Evolutionary conservation across 2,888 invertebrate genomes (phyloP).

Genomic region (Drosophila dives): DNA sequence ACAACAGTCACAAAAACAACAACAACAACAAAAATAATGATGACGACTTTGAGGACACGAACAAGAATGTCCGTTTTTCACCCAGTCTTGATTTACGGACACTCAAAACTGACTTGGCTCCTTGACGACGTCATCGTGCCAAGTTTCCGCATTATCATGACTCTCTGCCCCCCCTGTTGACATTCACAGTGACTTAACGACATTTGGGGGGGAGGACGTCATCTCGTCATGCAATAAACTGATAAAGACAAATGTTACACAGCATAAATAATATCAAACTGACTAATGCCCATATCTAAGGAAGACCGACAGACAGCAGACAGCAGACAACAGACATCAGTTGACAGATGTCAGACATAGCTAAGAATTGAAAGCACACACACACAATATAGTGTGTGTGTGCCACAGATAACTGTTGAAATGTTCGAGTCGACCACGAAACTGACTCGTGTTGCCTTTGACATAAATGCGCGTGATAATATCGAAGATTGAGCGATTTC

Average conservation of each 20-base stretch:
- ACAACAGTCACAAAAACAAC: not conserved
- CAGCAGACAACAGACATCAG: not conserved
- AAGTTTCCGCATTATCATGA: not conserved
- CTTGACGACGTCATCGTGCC: not conserved
- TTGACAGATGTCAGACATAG: not conserved
- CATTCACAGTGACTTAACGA: not conserved
- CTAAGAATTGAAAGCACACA: not conserved
- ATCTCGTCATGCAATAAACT: constrained; percentile 17
- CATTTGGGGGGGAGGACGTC: constrained; percentile 28
- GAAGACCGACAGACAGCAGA: constrained; percentile 2
- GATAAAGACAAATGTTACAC: constrained; percentile 32
- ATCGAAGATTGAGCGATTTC: not conserved
- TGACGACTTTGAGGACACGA: constrained; percentile 27
- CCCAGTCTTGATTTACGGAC: constrained; percentile 37
- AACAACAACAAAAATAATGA: constrained; percentile 13
- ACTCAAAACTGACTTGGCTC: not conserved
- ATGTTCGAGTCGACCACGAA: not conserved
- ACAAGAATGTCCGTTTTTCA: constrained; percentile 5
- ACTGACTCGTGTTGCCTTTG: not conserved
- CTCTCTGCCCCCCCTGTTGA: not conserved
- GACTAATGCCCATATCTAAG: constrained; percentile 40
- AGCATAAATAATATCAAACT: constrained; percentile 18
- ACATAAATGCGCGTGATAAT: constrained; percentile 1
- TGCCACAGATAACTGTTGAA: not conserved
- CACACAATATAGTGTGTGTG: not conserved